Conservation (phyloP, 2,797 vertebrate species). For the Syngnathus acus region DNA sequence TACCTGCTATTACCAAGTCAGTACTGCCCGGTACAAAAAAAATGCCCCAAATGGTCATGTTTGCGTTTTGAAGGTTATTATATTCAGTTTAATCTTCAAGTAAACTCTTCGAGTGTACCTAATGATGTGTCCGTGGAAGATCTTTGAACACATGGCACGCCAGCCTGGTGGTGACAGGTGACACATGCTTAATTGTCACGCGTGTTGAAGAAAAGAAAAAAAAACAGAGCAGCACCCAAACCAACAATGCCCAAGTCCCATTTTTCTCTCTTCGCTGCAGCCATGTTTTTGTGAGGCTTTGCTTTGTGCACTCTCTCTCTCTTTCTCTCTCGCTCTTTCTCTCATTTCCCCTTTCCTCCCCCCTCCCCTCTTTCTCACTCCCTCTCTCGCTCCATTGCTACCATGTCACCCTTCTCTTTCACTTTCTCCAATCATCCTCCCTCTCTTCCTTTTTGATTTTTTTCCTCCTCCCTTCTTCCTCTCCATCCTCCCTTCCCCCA, state of each 20-base stretch:
- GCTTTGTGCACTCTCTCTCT: slow-evolving; percentile 21
- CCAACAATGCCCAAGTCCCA: background rate
- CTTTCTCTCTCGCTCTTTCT: slow-evolving; percentile 10
- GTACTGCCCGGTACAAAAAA: too few species aligned
- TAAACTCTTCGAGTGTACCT: background rate
- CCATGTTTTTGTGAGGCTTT: slow-evolving; percentile 6
- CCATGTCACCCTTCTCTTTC: slow-evolving; percentile 22
- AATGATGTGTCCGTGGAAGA: background rate
- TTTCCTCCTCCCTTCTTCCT: slow-evolving; percentile 26
- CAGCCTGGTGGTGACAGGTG: background rate
- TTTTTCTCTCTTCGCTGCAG: background rate
- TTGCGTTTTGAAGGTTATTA: too few species aligned
- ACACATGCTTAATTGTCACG: background rate
- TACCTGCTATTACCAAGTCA: too few species aligned
- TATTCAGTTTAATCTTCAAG: too few species aligned
- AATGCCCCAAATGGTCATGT: too few species aligned
- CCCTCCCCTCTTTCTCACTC: slow-evolving; percentile 17
- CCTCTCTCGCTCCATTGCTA: slow-evolving; percentile 21
- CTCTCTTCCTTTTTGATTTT: slow-evolving; percentile 11
- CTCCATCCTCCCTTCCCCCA: slow-evolving; percentile 58
- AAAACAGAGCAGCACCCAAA: background rate
- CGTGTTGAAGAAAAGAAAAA: background rate
- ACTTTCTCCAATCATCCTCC: slow-evolving; percentile 15
- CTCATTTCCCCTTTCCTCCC: slow-evolving; percentile 6
- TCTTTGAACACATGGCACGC: background rate